Evolutionary conservation across 2,113 vertebrate genomes (phyloP), one percentile per base, ranked within the genome.

Genomic region (Rhombomys opimus): DNA sequence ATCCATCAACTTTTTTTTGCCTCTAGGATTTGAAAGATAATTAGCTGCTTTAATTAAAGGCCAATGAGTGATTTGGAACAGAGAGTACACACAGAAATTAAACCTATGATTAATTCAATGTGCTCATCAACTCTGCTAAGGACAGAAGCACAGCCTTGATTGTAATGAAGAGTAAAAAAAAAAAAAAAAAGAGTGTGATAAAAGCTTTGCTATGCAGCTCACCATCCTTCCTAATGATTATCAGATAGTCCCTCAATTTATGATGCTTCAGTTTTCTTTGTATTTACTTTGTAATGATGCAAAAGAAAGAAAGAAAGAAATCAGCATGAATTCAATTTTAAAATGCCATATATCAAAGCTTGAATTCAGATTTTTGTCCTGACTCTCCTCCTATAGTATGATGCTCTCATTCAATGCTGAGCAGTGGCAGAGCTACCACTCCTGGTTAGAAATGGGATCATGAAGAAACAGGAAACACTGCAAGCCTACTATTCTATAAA

Each of bases 21-120:
- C 27, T 90, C 80, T 95, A 92, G 70, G 23, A 90, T 96, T 87
- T 95, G 41, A 92, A 96, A 93, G 41, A 88, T 95, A 93, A 93
- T 93, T 95, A 95, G 3, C 12, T 52, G n/a, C 68, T 95, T 96
- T 90, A 94, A 90, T 90, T 97, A 95, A 93, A 91, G 84, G 41
- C 50, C 78, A 85, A 6, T 52, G 84, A 87, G 50, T n/a, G 68
- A 67, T 65, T 91, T 61, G 65, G n/a, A 76, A n/a, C 30, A 65
- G 27, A 38, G 32, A 27, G 22, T 25, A 27, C 77, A 78, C 78
- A 89, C 70, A 85, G 57, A 93, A 95, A 85, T 87, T 32, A 97
- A 92, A 72, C 27, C 30, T 50, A 13, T 92, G 63, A 92, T 93
- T 96, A 91, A 89, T 70, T 88, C 88, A 92, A 30, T 81, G 85